Percentiles rank a stretch among this genome's conserved stretches.
Evolutionary conservation across 2,888 invertebrate species (phyloP).

Genomic region (Lacanobia wlatinum): DNA sequence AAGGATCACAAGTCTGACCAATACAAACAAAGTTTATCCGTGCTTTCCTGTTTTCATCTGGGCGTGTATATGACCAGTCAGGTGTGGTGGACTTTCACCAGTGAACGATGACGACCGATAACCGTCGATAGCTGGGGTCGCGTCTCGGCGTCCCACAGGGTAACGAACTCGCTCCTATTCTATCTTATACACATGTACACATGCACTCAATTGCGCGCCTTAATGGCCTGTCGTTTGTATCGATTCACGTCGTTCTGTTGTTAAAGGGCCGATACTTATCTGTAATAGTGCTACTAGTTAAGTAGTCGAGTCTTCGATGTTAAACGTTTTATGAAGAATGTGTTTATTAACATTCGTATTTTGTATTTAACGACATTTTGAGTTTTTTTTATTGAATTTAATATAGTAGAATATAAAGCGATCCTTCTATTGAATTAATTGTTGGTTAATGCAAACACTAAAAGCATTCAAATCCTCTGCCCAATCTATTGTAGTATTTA

Average conservation of each 20-base stretch:
- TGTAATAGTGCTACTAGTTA: constrained; percentile 63
- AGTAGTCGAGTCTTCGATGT: constrained; percentile 49
- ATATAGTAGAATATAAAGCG: neutral
- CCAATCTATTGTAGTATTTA: neutral
- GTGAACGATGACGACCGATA: constrained; percentile 77
- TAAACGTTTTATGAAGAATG: constrained; percentile 45
- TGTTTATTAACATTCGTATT: constrained; percentile 39
- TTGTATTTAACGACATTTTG: constrained; percentile 19
- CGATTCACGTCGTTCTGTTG: constrained; percentile 66
- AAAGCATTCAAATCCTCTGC: neutral
- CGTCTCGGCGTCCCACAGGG: constrained; percentile 75
- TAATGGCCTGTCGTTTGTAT: constrained; percentile 73
- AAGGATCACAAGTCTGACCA: constrained; percentile 35
- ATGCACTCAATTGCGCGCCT: constrained; percentile 70
- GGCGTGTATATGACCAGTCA: constrained; percentile 60
- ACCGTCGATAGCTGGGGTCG: constrained; percentile 77
- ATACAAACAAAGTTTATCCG: constrained; percentile 55
- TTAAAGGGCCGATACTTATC: constrained; percentile 65
- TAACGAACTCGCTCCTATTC: constrained; percentile 79
- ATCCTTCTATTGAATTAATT: neutral
- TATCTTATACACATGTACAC: constrained; percentile 68
- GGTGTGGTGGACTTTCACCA: constrained; percentile 76
- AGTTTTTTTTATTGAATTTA: constrained; percentile 21
- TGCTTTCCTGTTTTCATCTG: constrained; percentile 58
- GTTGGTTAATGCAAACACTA: neutral